Percentiles rank a stretch among this genome's conserved stretches.
phyloP scores from a whole-genome alignment of 53 echinoderm and acorn worm genomes.

The Pentamera pediparva region DNA sequence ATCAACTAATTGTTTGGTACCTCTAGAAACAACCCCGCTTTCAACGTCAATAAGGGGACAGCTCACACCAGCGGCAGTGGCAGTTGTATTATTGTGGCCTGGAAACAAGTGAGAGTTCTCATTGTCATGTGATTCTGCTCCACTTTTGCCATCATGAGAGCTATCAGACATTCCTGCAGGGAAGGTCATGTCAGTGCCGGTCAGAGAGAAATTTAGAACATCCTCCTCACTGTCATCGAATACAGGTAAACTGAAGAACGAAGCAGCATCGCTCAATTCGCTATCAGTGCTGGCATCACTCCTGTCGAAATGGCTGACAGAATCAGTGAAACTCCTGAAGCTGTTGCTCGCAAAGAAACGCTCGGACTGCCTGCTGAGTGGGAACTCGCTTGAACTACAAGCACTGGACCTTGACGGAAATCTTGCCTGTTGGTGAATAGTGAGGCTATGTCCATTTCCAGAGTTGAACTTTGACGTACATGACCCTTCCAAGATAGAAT shows the following conservation, averaged over 20 bases:
- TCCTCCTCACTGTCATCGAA: neutral
- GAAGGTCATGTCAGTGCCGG: conserved; percentile 29
- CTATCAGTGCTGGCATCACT: neutral
- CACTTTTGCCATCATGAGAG: neutral
- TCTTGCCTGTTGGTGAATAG: neutral
- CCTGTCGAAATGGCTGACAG: neutral
- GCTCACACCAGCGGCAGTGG: neutral
- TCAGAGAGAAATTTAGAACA: conserved; percentile 20
- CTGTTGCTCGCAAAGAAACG: conserved; percentile 12
- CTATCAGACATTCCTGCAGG: neutral
- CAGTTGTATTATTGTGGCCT: neutral
- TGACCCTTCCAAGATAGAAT: neutral
- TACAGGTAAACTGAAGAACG: conserved; percentile 4
- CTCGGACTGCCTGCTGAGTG: conserved; percentile 1
- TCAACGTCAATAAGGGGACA: no score
- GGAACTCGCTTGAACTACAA: neutral
- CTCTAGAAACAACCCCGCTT: no score
- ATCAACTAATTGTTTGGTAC: no score
- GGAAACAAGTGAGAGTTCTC: neutral
- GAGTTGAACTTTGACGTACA: no score
- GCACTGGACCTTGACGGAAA: neutral
- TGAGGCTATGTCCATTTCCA: no score
- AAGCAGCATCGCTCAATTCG: conserved; percentile 1
- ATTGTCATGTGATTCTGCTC: neutral
- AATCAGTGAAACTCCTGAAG: conserved; percentile 8